Percentiles rank a stretch among this genome's conserved stretches.
Conservation (phyloP, 2,888 invertebrate genomes). For the Crepidodera aurea region DNA sequence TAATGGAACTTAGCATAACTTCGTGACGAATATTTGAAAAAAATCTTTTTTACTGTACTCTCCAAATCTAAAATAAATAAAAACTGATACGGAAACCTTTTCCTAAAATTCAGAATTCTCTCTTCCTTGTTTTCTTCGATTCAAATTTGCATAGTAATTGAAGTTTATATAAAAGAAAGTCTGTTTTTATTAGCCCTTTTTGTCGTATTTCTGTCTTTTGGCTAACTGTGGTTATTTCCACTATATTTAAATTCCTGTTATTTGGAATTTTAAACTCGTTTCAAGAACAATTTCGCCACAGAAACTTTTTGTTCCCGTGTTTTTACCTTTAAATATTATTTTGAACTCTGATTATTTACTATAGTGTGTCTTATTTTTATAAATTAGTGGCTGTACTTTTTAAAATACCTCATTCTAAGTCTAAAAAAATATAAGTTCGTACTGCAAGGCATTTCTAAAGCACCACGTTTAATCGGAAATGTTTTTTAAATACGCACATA, state of each 20-base stretch:
- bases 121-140: constrained; percentile 1
- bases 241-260: constrained; percentile 19
- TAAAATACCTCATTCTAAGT: no score
- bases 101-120: neutral
- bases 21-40: no score
- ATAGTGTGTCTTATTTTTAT: neutral
- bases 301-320: neutral
- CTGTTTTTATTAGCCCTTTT: constrained; percentile 34
- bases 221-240: constrained; percentile 18
- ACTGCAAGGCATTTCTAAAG: no score
- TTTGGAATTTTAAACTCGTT: constrained; percentile 22
- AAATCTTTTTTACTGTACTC: no score
- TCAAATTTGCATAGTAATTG: constrained; percentile 37
- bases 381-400: no score
- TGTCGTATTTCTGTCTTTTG: constrained; percentile 29
- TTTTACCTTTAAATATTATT: neutral
- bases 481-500: no score
- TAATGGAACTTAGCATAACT: no score
- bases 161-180: constrained; percentile 29
- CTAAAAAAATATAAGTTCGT: no score
- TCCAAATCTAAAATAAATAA: constrained; percentile 12
- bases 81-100: neutral
- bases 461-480: no score
- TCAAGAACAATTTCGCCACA: constrained; percentile 4
- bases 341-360: no score